Conservation (phyloP, 2,888 invertebrate genomes). For the Ormia ochracea region DNA sequence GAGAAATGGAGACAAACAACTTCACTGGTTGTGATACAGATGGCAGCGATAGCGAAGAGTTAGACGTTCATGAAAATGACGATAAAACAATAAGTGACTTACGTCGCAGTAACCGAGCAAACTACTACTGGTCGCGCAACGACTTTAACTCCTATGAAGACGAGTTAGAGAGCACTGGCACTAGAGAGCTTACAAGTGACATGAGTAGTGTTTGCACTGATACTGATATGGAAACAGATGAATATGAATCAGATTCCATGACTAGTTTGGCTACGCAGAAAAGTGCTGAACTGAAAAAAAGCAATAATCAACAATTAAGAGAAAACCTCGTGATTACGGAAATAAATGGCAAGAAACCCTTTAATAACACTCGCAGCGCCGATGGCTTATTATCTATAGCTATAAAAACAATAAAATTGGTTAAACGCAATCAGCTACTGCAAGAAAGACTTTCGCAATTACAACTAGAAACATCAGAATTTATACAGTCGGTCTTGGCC, state of each 20-base stretch:
- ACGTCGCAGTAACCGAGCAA: slow-evolving; percentile 31
- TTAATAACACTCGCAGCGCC: slow-evolving; percentile 56
- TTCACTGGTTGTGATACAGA: background rate
- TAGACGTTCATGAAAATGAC: slow-evolving; percentile 16
- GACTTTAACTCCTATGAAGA: slow-evolving; percentile 39
- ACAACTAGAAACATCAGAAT: slow-evolving; percentile 81
- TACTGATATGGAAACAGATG: slow-evolving; percentile 42
- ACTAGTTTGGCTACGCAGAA: slow-evolving; percentile 48
- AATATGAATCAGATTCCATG: slow-evolving; percentile 35
- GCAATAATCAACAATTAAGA: slow-evolving; percentile 34
- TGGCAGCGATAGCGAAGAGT: background rate
- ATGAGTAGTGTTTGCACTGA: slow-evolving; percentile 20
- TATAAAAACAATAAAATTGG: slow-evolving; percentile 81
- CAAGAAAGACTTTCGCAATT: slow-evolving; percentile 80
- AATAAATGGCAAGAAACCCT: slow-evolving; percentile 49
- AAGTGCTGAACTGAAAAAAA: slow-evolving; percentile 38
- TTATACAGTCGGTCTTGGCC: slow-evolving; percentile 80
- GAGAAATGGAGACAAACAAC: background rate
- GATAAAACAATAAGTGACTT: slow-evolving; percentile 14
- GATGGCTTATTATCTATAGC: slow-evolving; percentile 81
- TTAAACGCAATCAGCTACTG: slow-evolving; percentile 81
- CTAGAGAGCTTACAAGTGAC: slow-evolving; percentile 35
- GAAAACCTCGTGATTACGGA: slow-evolving; percentile 44
- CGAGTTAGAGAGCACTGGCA: slow-evolving; percentile 56
- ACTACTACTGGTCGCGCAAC: slow-evolving; percentile 33